Evolutionary conservation across 2,113 vertebrate genomes (phyloP).

Genomic region (Limanda limanda): DNA sequence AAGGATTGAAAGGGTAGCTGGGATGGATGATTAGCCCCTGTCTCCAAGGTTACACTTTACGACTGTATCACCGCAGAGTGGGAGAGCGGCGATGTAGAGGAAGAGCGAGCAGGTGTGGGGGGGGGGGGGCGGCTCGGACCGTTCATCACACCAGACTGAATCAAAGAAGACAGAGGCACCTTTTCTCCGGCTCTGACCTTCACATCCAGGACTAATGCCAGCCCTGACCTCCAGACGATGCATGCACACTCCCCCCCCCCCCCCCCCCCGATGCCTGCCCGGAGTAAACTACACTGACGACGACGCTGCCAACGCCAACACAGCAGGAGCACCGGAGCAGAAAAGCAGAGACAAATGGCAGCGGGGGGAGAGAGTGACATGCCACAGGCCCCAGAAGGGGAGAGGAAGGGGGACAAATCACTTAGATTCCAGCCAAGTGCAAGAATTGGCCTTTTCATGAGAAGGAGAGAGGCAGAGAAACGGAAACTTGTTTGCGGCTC

Average conservation of each 20-base stretch:
- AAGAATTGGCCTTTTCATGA: conserved; percentile 66
- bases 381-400: conserved; percentile 40
- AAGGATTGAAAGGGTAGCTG: conserved; percentile 68
- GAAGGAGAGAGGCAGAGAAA: conserved; percentile 10
- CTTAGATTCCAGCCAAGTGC: conserved; percentile 68
- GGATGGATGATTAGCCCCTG: conserved; percentile 79
- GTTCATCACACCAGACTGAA: conserved; percentile 60
- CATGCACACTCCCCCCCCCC: neutral
- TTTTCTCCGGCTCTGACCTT: conserved; percentile 63
- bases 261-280: neutral
- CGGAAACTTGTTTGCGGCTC: conserved; percentile 19
- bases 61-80: conserved; percentile 68
- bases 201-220: conserved; percentile 38
- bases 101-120: conserved; percentile 4
- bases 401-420: conserved; percentile 40
- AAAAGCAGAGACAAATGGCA: conserved; percentile 53
- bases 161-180: conserved; percentile 64
- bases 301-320: neutral
- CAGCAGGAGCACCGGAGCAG: conserved; percentile 42
- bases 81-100: conserved; percentile 29
- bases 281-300: conserved; percentile 5
- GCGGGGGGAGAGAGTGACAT: conserved; percentile 50
- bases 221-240: conserved; percentile 64
- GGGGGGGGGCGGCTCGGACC: conserved; percentile 38
- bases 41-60: conserved; percentile 81